Percentiles rank a stretch among this genome's conserved stretches.
These are phyloP conservation scores for Ooceraea biroi DNA, from an alignment of 1,140 invertebrate genomes.

Conservation along the genomic window DNA sequence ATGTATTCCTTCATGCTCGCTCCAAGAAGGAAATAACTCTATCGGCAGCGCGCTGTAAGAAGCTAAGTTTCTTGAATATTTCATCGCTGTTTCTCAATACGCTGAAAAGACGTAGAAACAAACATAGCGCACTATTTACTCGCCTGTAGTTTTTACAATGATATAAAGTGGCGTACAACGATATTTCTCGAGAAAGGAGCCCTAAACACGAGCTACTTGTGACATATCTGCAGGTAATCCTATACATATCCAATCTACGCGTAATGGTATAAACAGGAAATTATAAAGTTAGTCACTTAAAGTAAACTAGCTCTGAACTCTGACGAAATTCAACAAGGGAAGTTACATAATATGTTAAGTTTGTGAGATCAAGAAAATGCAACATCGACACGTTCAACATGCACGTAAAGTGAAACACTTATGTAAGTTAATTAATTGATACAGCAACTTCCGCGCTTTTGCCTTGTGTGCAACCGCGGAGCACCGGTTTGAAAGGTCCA, in stretches of 20 bases:
- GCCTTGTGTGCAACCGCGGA: neutral
- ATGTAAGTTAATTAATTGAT: conserved; percentile 26
- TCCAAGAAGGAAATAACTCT: conserved; percentile 15
- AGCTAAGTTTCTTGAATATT: conserved; percentile 53
- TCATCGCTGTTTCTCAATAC: conserved; percentile 48
- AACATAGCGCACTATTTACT: neutral
- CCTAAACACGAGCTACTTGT: neutral
- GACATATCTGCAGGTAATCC: neutral
- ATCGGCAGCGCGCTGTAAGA: conserved; percentile 24
- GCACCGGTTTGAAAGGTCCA: conserved; percentile 22
- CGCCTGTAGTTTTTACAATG: neutral
- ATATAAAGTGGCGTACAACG: neutral
- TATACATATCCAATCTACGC: neutral
- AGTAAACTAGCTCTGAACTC: neutral
- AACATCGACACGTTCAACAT: neutral
- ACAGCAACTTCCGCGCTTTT: neutral
- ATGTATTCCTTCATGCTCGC: conserved; percentile 12
- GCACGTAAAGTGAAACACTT: neutral
- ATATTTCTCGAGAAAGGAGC: neutral
- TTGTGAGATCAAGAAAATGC: neutral
- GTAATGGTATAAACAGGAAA: neutral
- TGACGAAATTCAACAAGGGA: neutral
- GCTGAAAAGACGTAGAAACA: conserved; percentile 20
- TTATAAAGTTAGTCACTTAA: neutral
- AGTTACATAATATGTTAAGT: neutral